Evolutionary conservation across 1,140 invertebrate species (phyloP), one percentile per base, ranked within the genome.

Genomic region (Sarcophaga peregrina): DNA sequence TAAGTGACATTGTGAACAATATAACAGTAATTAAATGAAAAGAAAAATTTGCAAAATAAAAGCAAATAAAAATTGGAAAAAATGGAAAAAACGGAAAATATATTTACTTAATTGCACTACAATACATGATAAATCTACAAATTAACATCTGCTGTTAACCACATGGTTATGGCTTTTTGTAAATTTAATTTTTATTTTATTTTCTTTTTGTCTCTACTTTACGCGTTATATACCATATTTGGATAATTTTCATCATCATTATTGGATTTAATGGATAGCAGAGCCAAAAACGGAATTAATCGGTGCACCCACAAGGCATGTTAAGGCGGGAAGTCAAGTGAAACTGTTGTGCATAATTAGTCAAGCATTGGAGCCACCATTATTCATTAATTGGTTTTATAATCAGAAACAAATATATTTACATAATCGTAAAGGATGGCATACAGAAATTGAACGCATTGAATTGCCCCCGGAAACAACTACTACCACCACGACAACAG

Each of bases 381-480:
- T 92, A 85, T 93, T 93, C 91, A 93, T 93, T 89, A 93, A 93
- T 91, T 93, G 92, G 92, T 93, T 93, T 91, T 92, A 92, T 91
- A 92, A 89, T 89, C 87, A 88, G 85, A 88, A 90, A 87, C 89
- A 90, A 89, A 90, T 90, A 86, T 90, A 88, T 88, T 88, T 90
- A 85, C 87, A 90, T 87, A 90, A 89, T 87, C 87, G 86, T 74
- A 87, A 86, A 80, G 89, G 87, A 50, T 90, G 89, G 89, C 87
- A 87, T 45, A 90, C 88, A 86, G 88, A 90, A 90, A 90, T 90
- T 86, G 89, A 90, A 88, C 88, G 88, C 85, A 88, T 88, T 85
- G 88, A 88, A 86, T 86, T 88, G 84, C 88, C 83, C 45, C 46
- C 74, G 52, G 54, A 58, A 37, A 80, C 87, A 83, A 76, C 87